Base-by-base conservation (phyloP, 2,797 vertebrate genomes). In the Pogoniulus pusillus region DNA sequence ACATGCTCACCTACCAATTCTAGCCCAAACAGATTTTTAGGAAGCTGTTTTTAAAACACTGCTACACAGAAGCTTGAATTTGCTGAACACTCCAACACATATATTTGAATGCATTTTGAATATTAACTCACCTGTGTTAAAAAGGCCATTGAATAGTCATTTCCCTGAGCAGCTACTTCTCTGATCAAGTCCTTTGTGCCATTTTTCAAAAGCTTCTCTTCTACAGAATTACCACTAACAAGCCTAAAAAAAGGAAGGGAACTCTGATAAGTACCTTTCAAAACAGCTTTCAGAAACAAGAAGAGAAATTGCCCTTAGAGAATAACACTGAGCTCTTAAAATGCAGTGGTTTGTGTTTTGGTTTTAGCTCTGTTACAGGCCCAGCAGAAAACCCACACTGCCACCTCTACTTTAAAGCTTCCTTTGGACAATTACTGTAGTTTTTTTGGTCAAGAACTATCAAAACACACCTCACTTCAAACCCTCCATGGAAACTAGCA, bases 101-200 rank as follows among this genome's bases (percentile, higher is more conserved):
- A 6, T 60, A 30, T 43, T 65, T 43, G 55, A 63, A 76, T 2
- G 1, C 47, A 84, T 71, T 89, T n/a, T 79, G 58, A 62, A 27
- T 66, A 59, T 45, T 84, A 92, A 88, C 47, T 45, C 97, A 99
- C 99, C 96, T 99, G 99, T 78, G 98, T 99, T 91, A 99, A 98
- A 96, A 98, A 99, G 91, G 99, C 99, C 96, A 99, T 97, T 69
- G 98, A 98, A 96, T 98, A 99, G 94, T 99, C 98, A 23, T 98
- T 99, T 74, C 99, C 99, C 96, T 99, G 98, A 58, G 98, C 98
- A 74, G 98, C 99, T 84, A 99, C 99, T 95, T 99, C 99, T 96
- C 98, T 97, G 95, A 99, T 99, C 93, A 99, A 97, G 93, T 99
- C 98, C 96, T 99, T 99, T 24, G 98, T 99, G 79, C 98, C 98